phyloP scores from a whole-genome alignment of 2,797 vertebrate genomes.

The Menidia menidia region DNA sequence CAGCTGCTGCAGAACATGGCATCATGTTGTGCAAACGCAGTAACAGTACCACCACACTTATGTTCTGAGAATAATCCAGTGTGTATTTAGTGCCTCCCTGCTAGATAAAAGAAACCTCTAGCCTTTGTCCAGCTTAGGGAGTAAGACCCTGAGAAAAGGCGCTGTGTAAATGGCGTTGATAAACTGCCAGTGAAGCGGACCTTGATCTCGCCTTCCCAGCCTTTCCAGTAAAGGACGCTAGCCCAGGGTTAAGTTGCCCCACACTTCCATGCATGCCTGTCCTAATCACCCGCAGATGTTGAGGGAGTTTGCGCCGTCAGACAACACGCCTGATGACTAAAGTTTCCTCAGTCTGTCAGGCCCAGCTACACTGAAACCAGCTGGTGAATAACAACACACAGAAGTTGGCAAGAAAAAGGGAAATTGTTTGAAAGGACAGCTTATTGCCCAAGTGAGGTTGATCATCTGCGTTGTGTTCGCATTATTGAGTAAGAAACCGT shows the following conservation, averaged over 20 bases:
- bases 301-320: slow-evolving; percentile 52
- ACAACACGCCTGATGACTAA: slow-evolving; percentile 42
- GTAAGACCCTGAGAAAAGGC: slow-evolving; percentile 70
- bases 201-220: slow-evolving; percentile 68
- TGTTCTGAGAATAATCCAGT: slow-evolving; percentile 53
- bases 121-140: slow-evolving; percentile 54
- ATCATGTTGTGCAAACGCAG: slow-evolving; percentile 50
- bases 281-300: slow-evolving; percentile 78
- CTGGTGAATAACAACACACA: slow-evolving; percentile 66
- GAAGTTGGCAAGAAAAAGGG: slow-evolving; percentile 14
- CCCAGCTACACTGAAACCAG: slow-evolving; percentile 42
- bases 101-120: slow-evolving; percentile 45
- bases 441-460: slow-evolving; percentile 14
- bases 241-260: slow-evolving; percentile 61
- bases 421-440: slow-evolving; percentile 11
- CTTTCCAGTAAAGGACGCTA: slow-evolving; percentile 57
- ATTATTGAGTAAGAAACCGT: slow-evolving; percentile 14
- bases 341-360: slow-evolving; percentile 64
- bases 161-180: slow-evolving; percentile 65
- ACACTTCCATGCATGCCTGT: slow-evolving; percentile 72
- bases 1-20: slow-evolving; percentile 48
- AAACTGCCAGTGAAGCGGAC: slow-evolving; percentile 68
- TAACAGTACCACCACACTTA: slow-evolving; percentile 45
- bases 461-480: slow-evolving; percentile 10
- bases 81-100: slow-evolving; percentile 49